phyloP scores from a whole-genome alignment of 92 coral and sea anemone species.

The Bergia puertoricense region DNA sequence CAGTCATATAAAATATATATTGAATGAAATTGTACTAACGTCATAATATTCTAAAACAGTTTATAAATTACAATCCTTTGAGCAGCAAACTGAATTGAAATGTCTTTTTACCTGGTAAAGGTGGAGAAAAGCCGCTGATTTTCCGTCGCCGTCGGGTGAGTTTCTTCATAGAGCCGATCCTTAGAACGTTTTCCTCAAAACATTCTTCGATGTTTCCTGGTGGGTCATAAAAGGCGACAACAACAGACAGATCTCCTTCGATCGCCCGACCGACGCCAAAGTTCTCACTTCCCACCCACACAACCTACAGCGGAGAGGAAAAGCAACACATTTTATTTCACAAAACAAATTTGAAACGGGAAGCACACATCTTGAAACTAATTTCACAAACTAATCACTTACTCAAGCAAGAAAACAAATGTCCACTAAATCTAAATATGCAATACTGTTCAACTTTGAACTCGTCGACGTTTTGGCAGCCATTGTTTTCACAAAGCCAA shows the following conservation, averaged over 20 bases:
- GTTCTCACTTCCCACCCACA: slow-evolving; percentile 90
- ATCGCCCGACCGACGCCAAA: slow-evolving; percentile 93
- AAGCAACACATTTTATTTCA: background rate
- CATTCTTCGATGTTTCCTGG: slow-evolving; percentile 96
- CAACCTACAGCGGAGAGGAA: slow-evolving; percentile 55
- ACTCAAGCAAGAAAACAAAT: background rate
- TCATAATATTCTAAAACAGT: background rate
- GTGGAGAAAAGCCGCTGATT: slow-evolving; percentile 63
- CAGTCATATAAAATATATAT: background rate
- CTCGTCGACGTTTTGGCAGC: background rate
- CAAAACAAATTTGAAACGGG: background rate
- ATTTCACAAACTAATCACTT: background rate
- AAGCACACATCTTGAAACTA: slow-evolving; percentile 3
- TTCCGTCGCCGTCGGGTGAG: slow-evolving; percentile 54
- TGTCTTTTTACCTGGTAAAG: slow-evolving; percentile 69
- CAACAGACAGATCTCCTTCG: slow-evolving; percentile 84
- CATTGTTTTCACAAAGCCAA: background rate
- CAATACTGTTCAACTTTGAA: background rate
- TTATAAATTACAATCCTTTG: background rate
- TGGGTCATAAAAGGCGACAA: slow-evolving; percentile 95
- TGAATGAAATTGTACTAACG: background rate
- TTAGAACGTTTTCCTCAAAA: slow-evolving; percentile 78
- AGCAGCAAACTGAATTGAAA: background rate
- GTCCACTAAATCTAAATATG: background rate
- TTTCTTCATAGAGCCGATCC: slow-evolving; percentile 61